Evolutionary conservation across 1,140 invertebrate species (phyloP).

Genomic region (Ips nitidus): DNA sequence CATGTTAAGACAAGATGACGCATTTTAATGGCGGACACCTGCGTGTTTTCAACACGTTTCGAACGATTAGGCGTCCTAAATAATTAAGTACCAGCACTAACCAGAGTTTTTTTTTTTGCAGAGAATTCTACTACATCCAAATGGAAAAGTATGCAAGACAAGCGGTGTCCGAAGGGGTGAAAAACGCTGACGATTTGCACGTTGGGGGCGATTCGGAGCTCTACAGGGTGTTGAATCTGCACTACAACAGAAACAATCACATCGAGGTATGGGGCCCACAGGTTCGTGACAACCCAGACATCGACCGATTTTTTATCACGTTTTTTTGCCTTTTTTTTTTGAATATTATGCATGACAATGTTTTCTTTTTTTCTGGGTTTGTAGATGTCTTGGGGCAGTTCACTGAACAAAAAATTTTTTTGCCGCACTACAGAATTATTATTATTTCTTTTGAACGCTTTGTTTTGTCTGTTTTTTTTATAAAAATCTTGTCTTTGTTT

Average conservation of each 20-base stretch:
- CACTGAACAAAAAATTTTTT: slow-evolving; percentile 15
- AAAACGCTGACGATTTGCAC: slow-evolving; percentile 88
- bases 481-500: neutral
- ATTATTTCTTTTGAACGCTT: neutral
- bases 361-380: neutral
- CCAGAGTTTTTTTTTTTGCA: slow-evolving; percentile 51
- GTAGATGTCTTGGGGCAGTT: slow-evolving; percentile 21
- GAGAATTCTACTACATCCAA: slow-evolving; percentile 99
- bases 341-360: neutral
- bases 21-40: no score
- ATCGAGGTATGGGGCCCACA: slow-evolving; percentile 88
- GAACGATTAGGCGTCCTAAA: slow-evolving; percentile 29
- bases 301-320: slow-evolving; percentile 30
- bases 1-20: slow-evolving; percentile 35
- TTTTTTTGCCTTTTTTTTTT: slow-evolving; percentile 16
- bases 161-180: slow-evolving; percentile 94
- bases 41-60: slow-evolving; percentile 39
- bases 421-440: neutral
- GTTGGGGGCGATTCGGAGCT: slow-evolving; percentile 95
- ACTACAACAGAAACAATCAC: slow-evolving; percentile 99
- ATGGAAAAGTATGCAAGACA: slow-evolving; percentile 99
- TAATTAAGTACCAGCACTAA: slow-evolving; percentile 7
- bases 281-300: slow-evolving; percentile 57
- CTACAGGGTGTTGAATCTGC: slow-evolving; percentile 96
- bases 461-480: no score